Evolutionary conservation across 2,888 invertebrate genomes (phyloP).

Genomic region (Meta bourneti): DNA sequence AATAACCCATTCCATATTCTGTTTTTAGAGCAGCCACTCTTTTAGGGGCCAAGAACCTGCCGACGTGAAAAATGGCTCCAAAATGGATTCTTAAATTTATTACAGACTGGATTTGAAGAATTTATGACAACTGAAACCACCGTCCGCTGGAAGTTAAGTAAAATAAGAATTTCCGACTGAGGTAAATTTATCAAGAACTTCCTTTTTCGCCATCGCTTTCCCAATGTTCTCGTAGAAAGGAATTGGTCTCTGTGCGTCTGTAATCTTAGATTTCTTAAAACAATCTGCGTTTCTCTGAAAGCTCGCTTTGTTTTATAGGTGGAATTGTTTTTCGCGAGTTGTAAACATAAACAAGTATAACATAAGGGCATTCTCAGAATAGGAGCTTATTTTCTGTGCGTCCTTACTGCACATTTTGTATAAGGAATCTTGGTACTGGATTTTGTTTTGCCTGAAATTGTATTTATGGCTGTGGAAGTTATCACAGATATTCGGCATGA

Average conservation of each 20-base stretch:
- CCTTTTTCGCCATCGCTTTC: background rate
- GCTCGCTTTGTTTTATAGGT: background rate
- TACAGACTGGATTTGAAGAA: background rate
- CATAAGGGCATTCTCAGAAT: too few species aligned
- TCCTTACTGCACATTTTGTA: too few species aligned
- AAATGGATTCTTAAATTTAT: conserved; percentile 14
- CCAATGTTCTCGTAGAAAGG: background rate
- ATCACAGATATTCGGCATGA: too few species aligned
- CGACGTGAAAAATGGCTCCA: conserved; percentile 9
- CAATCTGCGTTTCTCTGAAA: background rate
- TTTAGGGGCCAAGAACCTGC: background rate
- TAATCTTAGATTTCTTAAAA: background rate
- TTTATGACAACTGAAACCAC: conserved; percentile 1
- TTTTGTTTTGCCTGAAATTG: too few species aligned
- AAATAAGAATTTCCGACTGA: background rate
- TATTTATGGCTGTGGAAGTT: too few species aligned
- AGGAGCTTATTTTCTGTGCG: too few species aligned
- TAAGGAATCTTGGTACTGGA: too few species aligned
- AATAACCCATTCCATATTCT: background rate
- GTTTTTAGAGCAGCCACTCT: background rate
- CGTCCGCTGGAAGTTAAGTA: background rate
- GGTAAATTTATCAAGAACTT: background rate
- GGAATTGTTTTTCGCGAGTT: background rate
- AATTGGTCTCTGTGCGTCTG: background rate
- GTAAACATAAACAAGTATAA: background rate